Base-by-base conservation (phyloP, 2,888 invertebrate species). In the Oscheius sp. region DNA sequence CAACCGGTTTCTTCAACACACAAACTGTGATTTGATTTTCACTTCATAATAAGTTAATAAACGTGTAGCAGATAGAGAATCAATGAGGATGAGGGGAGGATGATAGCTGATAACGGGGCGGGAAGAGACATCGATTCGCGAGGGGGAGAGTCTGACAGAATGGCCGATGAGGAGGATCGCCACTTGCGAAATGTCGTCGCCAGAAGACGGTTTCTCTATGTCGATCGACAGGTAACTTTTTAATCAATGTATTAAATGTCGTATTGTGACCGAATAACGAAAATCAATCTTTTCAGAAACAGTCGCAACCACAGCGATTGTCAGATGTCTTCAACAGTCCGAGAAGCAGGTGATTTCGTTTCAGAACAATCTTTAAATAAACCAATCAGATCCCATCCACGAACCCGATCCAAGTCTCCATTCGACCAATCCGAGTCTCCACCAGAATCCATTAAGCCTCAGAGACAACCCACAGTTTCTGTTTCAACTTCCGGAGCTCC, bases 241-340 rank as follows among this genome's bases (percentile, higher is more conserved):
- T 63, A 47, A 10, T 4, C 47, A 51, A 5, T 33, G 2, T 53
- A 37, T 21, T 55, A 21, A 21, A 21, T 21, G 21, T 21, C 21
- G 21, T 21, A 21, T 21, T 21, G 21, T 21, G 21, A 21, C 21
- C 21, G 21, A 21, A 21, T 21, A 21, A 21, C 21, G 21, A 21
- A 55, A 53, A 55, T 29, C 21, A 53, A 9, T 29, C n/a, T 53
- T 4, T 42, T 74, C 35, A 74, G 73, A 74, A 74, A 50, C 66
- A 74, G 48, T 74, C 73, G 1, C 73, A 74, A 51, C 73, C 73
- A 21, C 66, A 74, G 50, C 37, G 42, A 33, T 33, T 66, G 21
- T 29, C 29, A 9, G 73, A 74, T 33, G 48, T 59, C 2, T 62
- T 59, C 47, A 33, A 53, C 51, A 74, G 73, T 35, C 66, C 73